Percentiles rank a stretch among this genome's conserved stretches.
Conservation (phyloP, 2,113 vertebrate genomes). For the Anguilla rostrata region DNA sequence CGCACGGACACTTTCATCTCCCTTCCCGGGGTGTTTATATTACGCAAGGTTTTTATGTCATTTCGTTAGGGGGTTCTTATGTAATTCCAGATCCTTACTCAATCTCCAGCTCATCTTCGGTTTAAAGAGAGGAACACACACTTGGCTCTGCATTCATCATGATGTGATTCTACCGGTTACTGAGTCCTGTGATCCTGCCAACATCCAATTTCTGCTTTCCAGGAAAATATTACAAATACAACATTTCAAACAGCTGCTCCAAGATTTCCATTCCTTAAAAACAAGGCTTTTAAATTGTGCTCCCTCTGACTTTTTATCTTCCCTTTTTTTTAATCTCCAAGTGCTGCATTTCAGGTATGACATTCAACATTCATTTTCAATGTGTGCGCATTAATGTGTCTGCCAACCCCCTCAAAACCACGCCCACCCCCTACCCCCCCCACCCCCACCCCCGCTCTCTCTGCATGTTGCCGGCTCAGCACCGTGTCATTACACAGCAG, state of each 20-base stretch:
- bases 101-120: background rate
- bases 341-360: background rate
- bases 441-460: background rate
- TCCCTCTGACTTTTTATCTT: background rate
- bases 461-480: background rate
- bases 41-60: background rate
- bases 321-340: background rate
- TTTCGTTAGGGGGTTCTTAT: background rate
- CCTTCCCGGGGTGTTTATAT: background rate
- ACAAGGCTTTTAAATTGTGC: background rate
- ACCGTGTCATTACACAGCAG: constrained; percentile 23
- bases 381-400: background rate
- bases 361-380: background rate
- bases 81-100: background rate
- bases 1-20: background rate
- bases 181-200: background rate
- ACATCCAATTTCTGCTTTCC: background rate
- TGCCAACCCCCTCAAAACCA: background rate
- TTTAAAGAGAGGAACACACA: background rate
- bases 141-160: background rate
- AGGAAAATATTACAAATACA: background rate
- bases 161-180: background rate
- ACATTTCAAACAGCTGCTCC: background rate
- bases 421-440: background rate
- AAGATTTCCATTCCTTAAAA: background rate